Evolutionary conservation across 2,888 invertebrate genomes (phyloP).

Genomic region (Ormyrus thymus): DNA sequence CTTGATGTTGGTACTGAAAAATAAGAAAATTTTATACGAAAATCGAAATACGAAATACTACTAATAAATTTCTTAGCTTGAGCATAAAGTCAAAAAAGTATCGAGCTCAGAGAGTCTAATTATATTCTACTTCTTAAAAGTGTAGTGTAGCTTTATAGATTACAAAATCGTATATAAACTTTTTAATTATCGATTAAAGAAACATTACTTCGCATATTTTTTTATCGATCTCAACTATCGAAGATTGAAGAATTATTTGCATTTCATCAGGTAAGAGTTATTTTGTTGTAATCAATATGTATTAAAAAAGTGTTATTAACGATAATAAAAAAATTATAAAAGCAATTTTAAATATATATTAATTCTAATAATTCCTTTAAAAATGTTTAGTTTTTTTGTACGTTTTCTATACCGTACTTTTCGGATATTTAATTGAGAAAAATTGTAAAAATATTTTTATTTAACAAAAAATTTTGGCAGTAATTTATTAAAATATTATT

Average conservation of each 20-base stretch:
- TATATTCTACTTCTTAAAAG: neutral
- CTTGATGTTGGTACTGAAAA: no score
- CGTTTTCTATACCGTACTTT: no score
- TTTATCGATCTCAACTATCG: neutral
- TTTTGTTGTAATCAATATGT: slow-evolving; percentile 52
- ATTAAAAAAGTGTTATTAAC: slow-evolving; percentile 50
- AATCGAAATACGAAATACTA: no score
- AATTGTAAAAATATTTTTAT: neutral
- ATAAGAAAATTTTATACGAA: no score
- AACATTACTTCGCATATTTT: neutral
- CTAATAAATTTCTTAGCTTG: neutral
- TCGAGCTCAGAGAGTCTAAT: slow-evolving; percentile 31
- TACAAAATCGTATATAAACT: neutral
- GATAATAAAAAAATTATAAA: slow-evolving; percentile 49
- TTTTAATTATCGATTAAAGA: neutral
- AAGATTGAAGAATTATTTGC: slow-evolving; percentile 21
- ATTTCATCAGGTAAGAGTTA: slow-evolving; percentile 46
- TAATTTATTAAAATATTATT: neutral
- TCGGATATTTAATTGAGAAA: neutral
- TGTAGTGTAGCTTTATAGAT: neutral
- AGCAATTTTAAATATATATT: slow-evolving; percentile 24
- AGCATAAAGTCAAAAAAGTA: slow-evolving; percentile 20
- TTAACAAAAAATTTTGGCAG: neutral
- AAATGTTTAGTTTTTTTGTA: neutral
- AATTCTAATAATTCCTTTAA: slow-evolving; percentile 7